Conservation (phyloP, 2,113 vertebrate species). For the Trogon melanurus region DNA sequence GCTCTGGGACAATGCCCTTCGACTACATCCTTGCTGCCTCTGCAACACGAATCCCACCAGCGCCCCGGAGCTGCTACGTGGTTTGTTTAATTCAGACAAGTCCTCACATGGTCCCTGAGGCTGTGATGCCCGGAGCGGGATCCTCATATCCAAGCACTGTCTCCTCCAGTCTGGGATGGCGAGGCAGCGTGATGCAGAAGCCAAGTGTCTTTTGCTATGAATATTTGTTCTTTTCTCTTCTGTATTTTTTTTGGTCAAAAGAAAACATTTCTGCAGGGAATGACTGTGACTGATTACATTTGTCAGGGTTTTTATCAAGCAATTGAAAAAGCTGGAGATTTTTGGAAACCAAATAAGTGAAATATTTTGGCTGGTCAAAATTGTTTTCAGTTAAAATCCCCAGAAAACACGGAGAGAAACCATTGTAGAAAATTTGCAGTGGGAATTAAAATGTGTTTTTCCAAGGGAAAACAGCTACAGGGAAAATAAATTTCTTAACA, state of each 20-base stretch:
- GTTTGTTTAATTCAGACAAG: neutral
- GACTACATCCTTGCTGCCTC: rapidly evolving
- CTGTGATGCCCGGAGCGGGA: rapidly evolving
- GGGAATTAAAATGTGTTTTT: slow-evolving; percentile 18
- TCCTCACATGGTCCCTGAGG: rapidly evolving
- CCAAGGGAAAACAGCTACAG: neutral
- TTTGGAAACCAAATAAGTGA: slow-evolving; percentile 66
- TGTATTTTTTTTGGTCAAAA: slow-evolving; percentile 15
- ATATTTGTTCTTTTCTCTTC: slow-evolving; percentile 12
- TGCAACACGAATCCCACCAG: neutral
- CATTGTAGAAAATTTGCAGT: neutral
- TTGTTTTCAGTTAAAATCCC: slow-evolving; percentile 46
- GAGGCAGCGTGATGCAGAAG: neutral
- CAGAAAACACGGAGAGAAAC: neutral
- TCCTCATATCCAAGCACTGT: neutral
- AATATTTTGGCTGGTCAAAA: slow-evolving; percentile 65
- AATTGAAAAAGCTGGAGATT: slow-evolving; percentile 42
- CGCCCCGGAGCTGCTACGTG: neutral
- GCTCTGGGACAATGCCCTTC: neutral
- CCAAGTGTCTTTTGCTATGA: slow-evolving; percentile 32
- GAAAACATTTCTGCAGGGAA: slow-evolving; percentile 60
- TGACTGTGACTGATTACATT: slow-evolving; percentile 64
- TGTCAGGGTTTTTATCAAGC: slow-evolving; percentile 69
- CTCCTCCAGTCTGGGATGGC: neutral
- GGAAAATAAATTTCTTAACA: neutral